Percentiles rank a stretch among this genome's conserved stretches.
Conservation (phyloP, 2,113 vertebrate species). For the Danio rerio region GRCz12tu NC_133180.1:53413501-53414000, state of each 20-base stretch:
- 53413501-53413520: too few species aligned
- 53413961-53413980: slow-evolving; percentile 75
- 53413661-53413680: too few species aligned
- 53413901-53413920: slow-evolving; percentile 70
- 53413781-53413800: background rate
- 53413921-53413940: slow-evolving; percentile 67
- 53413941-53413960: slow-evolving; percentile 77
- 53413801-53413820: background rate
- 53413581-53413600: too few species aligned
- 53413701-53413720: background rate
- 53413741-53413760: background rate
- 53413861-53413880: background rate
- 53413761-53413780: background rate
- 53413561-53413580: too few species aligned
- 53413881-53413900: background rate
- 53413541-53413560: too few species aligned
- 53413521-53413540: too few species aligned
- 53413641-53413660: too few species aligned
- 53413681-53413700: background rate
- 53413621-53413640: background rate
- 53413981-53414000: slow-evolving; percentile 73
- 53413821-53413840: too few species aligned
- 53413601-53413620: too few species aligned
- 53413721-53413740: background rate
- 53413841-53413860: background rate